Base-by-base conservation (phyloP, 2,113 vertebrate species). In the Anser cygnoides region DNA sequence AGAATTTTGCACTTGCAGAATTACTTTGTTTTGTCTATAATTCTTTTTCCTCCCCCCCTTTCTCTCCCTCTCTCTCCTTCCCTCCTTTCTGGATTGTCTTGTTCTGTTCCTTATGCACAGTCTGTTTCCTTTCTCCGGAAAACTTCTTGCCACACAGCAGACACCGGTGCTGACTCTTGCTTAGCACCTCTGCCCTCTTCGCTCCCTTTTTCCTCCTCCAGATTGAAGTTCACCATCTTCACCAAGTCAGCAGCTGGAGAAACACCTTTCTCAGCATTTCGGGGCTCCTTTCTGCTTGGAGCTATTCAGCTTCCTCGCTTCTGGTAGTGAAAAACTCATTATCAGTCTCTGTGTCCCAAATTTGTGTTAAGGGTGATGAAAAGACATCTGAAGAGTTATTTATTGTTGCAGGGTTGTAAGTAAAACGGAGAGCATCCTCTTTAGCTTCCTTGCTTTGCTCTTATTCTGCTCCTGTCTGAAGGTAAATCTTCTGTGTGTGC, bases 91-190 rank as follows among this genome's bases (percentile, higher is more conserved):
- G 21, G n/a, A 7, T 13, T 66, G 65, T 72, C 76, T 80, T 73
- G 43, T 5, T 65, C 63, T 29, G 20, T 50, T 72, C 22, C 43
- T 31, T 16, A 2, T 8, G 10, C 58, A 33, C 61, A 33, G 28
- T 16, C 21, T 37, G 2, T 57, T 70, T 54, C 39, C 77, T 91
- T 68, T 31, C 29, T 22, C 55, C 88, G 78, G 59, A 59, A 44
- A 59, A 22, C 0, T 0, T 22, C n/a, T 35, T 52, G 29, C 73
- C 54, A 0, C 18, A 9, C 57, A 57, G 50, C 46, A 84, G 22
- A 57, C 71, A 63, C 31, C 57, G 37, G n/a, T 26, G 17, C 49
- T 41, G 76, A 21, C 23, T 25, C 52, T 29, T 21, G 19, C 15
- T 84, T 61, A 71, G 50, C 23, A 41, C 35, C 57, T 37, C 0